Evolutionary conservation across 2,888 invertebrate genomes (phyloP).

Genomic region (Lumbricus terrestris): DNA sequence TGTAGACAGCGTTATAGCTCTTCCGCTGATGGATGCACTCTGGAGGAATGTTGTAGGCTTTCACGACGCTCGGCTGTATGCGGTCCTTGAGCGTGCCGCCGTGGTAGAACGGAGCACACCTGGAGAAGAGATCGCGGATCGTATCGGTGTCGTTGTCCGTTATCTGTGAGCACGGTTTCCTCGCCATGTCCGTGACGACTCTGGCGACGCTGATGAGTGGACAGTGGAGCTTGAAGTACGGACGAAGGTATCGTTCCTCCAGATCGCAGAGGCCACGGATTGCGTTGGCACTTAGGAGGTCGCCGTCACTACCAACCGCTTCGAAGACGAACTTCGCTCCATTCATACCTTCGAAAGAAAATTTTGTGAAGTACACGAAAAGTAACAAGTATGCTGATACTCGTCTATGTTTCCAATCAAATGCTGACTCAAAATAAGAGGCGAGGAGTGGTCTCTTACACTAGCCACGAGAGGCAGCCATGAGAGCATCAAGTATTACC

Average conservation of each 20-base stretch:
- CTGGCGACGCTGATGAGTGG: neutral
- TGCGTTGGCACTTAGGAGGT: neutral
- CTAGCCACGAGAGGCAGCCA: too few relatives aligned
- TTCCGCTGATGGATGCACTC: neutral
- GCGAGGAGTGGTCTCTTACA: too few relatives aligned
- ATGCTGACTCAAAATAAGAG: neutral
- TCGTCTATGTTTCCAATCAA: neutral
- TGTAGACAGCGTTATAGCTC: neutral
- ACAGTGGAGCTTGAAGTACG: neutral
- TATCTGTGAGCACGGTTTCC: constrained; percentile 5
- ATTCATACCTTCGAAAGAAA: neutral
- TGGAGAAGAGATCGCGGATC: neutral
- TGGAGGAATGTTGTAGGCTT: neutral
- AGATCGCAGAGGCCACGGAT: constrained; percentile 11
- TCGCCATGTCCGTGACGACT: neutral
- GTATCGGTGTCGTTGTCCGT: neutral
- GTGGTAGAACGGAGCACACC: neutral
- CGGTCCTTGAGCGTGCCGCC: neutral
- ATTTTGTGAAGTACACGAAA: neutral
- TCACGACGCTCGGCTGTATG: neutral
- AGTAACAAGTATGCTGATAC: neutral
- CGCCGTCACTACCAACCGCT: neutral
- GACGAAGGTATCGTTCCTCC: constrained; percentile 12
- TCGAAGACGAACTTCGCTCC: constrained; percentile 9
- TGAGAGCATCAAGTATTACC: too few relatives aligned